Evolutionary conservation across 2,113 vertebrate genomes (phyloP).

Genomic region (Ranitomeya variabilis): DNA sequence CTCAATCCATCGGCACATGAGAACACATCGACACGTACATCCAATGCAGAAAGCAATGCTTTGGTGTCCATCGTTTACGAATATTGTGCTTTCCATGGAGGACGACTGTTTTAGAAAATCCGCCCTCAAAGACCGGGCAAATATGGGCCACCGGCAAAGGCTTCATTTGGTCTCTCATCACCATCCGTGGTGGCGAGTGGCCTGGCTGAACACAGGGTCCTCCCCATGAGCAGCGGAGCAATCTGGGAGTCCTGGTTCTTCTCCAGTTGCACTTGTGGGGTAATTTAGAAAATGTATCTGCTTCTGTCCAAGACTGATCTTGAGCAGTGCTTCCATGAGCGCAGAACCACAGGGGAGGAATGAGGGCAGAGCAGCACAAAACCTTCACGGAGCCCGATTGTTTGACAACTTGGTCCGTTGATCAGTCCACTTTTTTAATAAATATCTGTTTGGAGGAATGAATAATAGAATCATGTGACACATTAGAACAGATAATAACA

Average conservation of each 20-base stretch:
- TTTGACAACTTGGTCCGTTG: background rate
- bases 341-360: constrained; percentile 19
- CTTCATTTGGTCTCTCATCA: background rate
- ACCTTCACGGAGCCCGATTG: background rate
- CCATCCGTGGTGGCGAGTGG: background rate
- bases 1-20: constrained; percentile 29
- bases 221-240: constrained; percentile 28
- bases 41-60: constrained; percentile 47
- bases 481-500: background rate
- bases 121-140: background rate
- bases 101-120: constrained; percentile 16
- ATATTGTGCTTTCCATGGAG: constrained; percentile 51
- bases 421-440: constrained; percentile 48
- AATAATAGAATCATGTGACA: background rate
- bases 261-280: constrained; percentile 25
- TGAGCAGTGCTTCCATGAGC: background rate
- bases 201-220: background rate
- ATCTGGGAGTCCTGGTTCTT: constrained; percentile 15
- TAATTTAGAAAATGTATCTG: constrained; percentile 31
- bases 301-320: constrained; percentile 27
- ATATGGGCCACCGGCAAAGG: background rate
- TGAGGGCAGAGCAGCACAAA: constrained; percentile 28
- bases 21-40: constrained; percentile 21
- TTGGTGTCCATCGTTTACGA: constrained; percentile 35
- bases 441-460: constrained; percentile 31